Base-by-base conservation (phyloP, 2,888 invertebrate genomes). In the Isotomurus palustris region DNA sequence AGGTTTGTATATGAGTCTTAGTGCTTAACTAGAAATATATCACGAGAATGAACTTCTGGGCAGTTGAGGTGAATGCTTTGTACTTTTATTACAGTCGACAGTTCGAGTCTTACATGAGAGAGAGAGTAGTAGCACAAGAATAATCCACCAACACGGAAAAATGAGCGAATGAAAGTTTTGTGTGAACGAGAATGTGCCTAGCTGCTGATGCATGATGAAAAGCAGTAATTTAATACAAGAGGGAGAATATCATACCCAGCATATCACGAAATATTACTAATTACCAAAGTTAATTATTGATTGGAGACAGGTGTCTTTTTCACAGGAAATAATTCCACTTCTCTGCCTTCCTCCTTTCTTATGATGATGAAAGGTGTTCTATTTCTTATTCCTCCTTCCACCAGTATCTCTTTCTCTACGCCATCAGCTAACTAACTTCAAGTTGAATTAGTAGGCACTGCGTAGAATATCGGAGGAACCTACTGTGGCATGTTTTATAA, bases 251-350 rank as follows among this genome's bases (percentile, higher is more conserved):
- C 43, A 10, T 10, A 47, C 10, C 27, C 47, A 47, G 48, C 43
- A 54, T 53, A 62, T 63, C 61, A 63, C 56, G 62, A 60, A 63
- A 65, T 67, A 65, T 65, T 62, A 62, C 68, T 68, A 68, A 68
- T 68, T 68, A 68, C 61, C 53, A 57, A 57, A 53, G 57, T 66
- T 68, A 66, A 68, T 68, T 68, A 66, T 66, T 68, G 66, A 68
- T 68, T 63, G 54, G 22, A 38, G 52, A 61, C 68, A 68, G 68
- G 66, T 68, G 67, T 67, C 58, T 59, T 60, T 62, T 68, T 68
- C 68, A 66, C 68, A 68, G 66, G 64, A 66, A 68, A 63, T 66
- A 61, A 66, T 64, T 61, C 56, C 49, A 56, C 59, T 54, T 24
- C 22, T 22, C 43, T 43, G 3, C 3, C 24, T 19, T 22, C 8